phyloP scores from a whole-genome alignment of 2,113 vertebrate genomes.

The Myotis lucifugus region DNA sequence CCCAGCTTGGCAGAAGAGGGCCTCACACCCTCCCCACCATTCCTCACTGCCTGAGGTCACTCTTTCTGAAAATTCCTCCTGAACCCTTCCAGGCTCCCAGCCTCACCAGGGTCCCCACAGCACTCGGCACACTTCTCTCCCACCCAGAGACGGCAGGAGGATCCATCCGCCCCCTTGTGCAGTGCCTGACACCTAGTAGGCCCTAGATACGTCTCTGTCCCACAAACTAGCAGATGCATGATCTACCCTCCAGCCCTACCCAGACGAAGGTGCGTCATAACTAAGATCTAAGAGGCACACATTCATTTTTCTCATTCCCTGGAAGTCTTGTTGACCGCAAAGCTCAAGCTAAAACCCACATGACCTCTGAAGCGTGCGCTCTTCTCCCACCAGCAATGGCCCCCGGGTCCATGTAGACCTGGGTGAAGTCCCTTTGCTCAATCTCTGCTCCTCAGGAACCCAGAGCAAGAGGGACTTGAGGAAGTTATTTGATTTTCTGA shows the following conservation, averaged over 20 bases:
- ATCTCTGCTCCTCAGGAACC: not conserved
- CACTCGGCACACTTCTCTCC: not conserved
- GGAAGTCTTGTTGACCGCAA: not conserved
- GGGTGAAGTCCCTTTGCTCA: not conserved
- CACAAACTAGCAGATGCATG: not conserved
- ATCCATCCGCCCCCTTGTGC: not conserved
- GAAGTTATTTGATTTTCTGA: not conserved
- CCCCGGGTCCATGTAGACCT: not conserved
- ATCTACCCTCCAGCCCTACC: not conserved
- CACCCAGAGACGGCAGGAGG: not conserved
- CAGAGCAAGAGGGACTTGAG: not conserved
- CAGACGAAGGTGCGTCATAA: not conserved
- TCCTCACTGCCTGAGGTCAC: not conserved
- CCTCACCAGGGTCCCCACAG: fast-evolving
- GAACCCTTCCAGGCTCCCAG: not conserved
- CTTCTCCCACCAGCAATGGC: not conserved
- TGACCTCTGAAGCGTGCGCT: not conserved
- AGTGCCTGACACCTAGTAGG: not conserved
- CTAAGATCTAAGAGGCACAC: not conserved
- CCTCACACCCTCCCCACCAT: not conserved
- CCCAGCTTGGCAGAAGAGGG: not conserved
- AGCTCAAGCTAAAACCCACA: not conserved
- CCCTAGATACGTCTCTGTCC: not conserved
- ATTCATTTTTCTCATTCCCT: not conserved
- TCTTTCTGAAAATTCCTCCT: not conserved